A percentile compares a stretch with the other conserved stretches of the same genome.
phyloP scores from a whole-genome alignment of 2,797 vertebrate genomes.

The Apodemus agrarius region DNA sequence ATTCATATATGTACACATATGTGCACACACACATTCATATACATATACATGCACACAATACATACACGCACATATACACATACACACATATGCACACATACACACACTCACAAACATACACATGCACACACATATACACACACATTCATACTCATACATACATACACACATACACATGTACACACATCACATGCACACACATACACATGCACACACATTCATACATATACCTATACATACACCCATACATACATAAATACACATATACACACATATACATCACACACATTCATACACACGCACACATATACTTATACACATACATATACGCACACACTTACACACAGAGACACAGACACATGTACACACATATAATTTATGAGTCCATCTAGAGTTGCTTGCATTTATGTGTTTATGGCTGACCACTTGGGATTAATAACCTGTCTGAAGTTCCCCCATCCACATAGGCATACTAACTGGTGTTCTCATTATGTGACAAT shows the following conservation, averaged over 20 bases:
- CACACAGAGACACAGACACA: fast-evolving
- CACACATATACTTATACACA: not conserved
- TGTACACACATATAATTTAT: not conserved
- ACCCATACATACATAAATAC: fast-evolving
- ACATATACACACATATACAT: not conserved
- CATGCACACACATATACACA: fast-evolving
- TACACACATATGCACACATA: fast-evolving
- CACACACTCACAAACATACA: fast-evolving
- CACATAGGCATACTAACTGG: not conserved
- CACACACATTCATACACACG: not conserved
- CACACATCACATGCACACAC: not conserved
- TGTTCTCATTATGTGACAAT: too few species aligned
- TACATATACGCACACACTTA: not conserved
- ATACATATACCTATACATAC: not conserved
- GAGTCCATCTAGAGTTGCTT: not conserved
- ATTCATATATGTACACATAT: not conserved
- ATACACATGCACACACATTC: not conserved
- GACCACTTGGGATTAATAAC: not conserved
- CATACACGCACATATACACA: fast-evolving
- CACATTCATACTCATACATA: fast-evolving
- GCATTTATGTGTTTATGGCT: not conserved
- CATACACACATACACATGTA: fast-evolving
- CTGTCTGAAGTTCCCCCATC: not conserved
- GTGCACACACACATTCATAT: not conserved
- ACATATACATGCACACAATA: fast-evolving